Conservation (phyloP, 2,797 vertebrate genomes). For the Scyliorhinus canicula region DNA sequence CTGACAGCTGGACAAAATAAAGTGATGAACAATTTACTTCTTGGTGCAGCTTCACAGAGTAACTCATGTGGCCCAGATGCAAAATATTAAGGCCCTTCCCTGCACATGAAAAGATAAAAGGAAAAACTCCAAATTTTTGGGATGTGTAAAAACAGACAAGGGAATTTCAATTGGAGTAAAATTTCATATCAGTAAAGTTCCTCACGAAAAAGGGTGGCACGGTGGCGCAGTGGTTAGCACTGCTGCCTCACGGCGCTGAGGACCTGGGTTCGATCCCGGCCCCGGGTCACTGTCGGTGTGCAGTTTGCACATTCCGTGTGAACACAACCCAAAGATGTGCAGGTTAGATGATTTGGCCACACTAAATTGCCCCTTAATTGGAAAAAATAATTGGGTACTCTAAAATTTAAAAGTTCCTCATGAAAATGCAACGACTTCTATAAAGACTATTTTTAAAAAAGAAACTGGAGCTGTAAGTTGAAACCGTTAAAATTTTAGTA, state of each 20-base stretch:
- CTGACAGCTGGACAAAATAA: slow-evolving; percentile 55
- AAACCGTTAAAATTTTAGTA: not conserved
- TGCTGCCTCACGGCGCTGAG: no score
- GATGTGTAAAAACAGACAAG: not conserved
- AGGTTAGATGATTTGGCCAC: no score
- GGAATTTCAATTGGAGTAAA: not conserved
- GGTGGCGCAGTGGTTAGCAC: no score
- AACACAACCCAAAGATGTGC: no score
- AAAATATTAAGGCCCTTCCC: slow-evolving; percentile 42
- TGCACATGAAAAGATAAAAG: slow-evolving; percentile 48
- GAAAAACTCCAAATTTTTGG: slow-evolving; percentile 39
- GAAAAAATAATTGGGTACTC: no score
- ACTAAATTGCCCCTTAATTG: no score
- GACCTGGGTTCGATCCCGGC: no score
- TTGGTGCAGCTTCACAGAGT: slow-evolving; percentile 41
- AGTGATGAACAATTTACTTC: slow-evolving; percentile 51
- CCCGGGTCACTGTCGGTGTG: no score
- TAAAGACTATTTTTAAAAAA: not conserved
- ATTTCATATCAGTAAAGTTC: not conserved
- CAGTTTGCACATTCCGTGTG: no score
- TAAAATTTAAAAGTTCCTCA: not conserved
- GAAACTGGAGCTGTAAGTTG: not conserved
- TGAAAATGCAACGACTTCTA: not conserved
- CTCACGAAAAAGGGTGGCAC: not conserved
- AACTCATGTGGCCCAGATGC: slow-evolving; percentile 46